A percentile compares a stretch with the other conserved stretches of the same genome.
phyloP scores from a whole-genome alignment of 2,888 invertebrate genomes.

The Plusia festucae region DNA sequence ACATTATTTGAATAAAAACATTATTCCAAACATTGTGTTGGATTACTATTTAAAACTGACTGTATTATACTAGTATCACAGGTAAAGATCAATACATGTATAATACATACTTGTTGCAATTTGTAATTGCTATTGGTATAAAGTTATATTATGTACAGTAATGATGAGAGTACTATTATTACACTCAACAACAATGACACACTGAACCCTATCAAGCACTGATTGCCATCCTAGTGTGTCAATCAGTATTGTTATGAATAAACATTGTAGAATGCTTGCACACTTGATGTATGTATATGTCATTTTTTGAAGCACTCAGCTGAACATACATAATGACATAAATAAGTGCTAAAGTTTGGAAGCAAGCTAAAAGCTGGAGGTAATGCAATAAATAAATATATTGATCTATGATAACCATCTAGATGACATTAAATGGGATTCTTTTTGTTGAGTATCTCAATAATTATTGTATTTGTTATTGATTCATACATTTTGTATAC shows the following conservation, averaged over 20 bases:
- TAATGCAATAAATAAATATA: conserved; percentile 13
- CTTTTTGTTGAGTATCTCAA: conserved; percentile 23
- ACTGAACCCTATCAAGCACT: conserved; percentile 10
- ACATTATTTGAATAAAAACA: conserved; percentile 15
- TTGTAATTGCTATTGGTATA: conserved; percentile 17
- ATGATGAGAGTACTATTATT: conserved; percentile 15
- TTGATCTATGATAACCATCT: conserved; percentile 27
- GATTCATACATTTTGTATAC: conserved; percentile 45
- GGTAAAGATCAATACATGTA: conserved; percentile 18
- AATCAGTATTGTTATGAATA: conserved; percentile 20
- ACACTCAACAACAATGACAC: conserved; percentile 17
- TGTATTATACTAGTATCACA: background rate
- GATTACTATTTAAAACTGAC: conserved; percentile 11
- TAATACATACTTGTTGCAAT: conserved; percentile 25
- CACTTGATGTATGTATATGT: conserved; percentile 8
- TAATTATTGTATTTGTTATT: conserved; percentile 18
- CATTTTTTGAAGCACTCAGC: conserved; percentile 12
- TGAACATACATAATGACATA: conserved; percentile 28
- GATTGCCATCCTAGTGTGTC: conserved; percentile 16
- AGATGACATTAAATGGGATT: conserved; percentile 20
- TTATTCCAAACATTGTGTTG: conserved; percentile 24
- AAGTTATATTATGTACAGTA: conserved; percentile 19
- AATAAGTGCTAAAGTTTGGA: conserved; percentile 32
- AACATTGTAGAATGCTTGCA: conserved; percentile 16
- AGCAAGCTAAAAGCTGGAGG: conserved; percentile 29